Evolutionary conservation across 2,888 invertebrate genomes (phyloP).

Genomic region (Zhengitettix transpicula): DNA sequence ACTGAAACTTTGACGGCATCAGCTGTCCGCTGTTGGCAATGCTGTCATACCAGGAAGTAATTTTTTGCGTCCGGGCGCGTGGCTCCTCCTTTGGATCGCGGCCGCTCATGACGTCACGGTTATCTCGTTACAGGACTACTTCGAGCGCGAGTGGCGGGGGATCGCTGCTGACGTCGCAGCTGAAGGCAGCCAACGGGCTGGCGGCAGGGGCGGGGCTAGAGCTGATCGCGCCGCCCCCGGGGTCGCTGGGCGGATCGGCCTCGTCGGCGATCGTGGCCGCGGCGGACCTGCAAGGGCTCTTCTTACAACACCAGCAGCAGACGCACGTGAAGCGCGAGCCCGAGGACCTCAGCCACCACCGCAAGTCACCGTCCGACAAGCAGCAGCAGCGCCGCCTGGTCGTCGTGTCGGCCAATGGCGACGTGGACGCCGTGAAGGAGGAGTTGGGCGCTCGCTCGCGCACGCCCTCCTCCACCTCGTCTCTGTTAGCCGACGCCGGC

Average conservation of each 20-base stretch:
- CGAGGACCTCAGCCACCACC: slow-evolving; percentile 56
- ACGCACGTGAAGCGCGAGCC: slow-evolving; percentile 63
- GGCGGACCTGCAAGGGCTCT: slow-evolving; percentile 36
- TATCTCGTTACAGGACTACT: slow-evolving; percentile 9
- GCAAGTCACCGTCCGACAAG: slow-evolving; percentile 26
- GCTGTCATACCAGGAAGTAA: too few relatives aligned
- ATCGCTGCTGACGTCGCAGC: slow-evolving; percentile 44
- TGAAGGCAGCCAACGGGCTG: slow-evolving; percentile 52
- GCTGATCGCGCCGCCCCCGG: slow-evolving; percentile 28
- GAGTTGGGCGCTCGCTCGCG: slow-evolving; percentile 20
- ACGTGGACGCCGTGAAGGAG: slow-evolving; percentile 25
- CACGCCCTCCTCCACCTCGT: slow-evolving; percentile 47
- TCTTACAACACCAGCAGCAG: slow-evolving; percentile 24
- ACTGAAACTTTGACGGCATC: too few relatives aligned
- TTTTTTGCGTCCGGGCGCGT: too few relatives aligned
- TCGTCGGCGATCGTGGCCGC: slow-evolving; percentile 28
- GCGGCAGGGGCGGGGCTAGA: slow-evolving; percentile 25
- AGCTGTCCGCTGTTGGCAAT: too few relatives aligned
- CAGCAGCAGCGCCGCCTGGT: slow-evolving; percentile 38
- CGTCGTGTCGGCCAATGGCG: slow-evolving; percentile 24
- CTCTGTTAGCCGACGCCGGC: slow-evolving; percentile 34
- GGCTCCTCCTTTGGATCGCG: too few relatives aligned
- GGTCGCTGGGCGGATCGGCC: slow-evolving; percentile 26
- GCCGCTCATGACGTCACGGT: too few relatives aligned
- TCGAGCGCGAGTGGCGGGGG: slow-evolving; percentile 25